phyloP scores from a whole-genome alignment of 2,113 vertebrate species.

The Cochlearius cochlearius region DNA sequence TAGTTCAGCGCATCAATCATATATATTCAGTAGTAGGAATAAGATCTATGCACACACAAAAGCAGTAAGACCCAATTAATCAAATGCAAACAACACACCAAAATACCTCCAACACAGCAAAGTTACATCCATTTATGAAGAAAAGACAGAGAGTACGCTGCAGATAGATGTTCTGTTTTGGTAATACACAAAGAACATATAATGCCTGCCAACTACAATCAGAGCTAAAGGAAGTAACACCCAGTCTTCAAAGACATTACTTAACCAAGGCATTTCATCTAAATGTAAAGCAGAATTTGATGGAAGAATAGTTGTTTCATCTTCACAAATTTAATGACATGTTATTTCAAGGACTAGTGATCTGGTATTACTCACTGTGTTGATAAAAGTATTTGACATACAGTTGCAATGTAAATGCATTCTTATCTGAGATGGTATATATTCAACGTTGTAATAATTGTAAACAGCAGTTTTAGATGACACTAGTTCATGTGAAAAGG shows the following conservation, averaged over 20 bases:
- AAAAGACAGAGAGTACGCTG: neutral
- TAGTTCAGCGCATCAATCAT: slow-evolving; percentile 18
- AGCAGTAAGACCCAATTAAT: neutral
- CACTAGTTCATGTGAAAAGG: neutral
- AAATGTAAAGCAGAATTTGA: slow-evolving; percentile 22
- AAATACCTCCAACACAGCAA: neutral
- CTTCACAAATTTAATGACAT: slow-evolving; percentile 15
- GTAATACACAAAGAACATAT: neutral
- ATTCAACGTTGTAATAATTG: neutral
- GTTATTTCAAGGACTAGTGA: slow-evolving; percentile 44
- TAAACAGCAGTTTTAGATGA: neutral
- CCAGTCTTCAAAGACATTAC: slow-evolving; percentile 46
- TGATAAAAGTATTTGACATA: neutral
- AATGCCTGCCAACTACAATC: slow-evolving; percentile 40
- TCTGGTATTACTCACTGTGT: slow-evolving; percentile 22
- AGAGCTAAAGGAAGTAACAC: slow-evolving; percentile 48
- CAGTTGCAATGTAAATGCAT: neutral
- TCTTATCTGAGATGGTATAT: slow-evolving; percentile 1
- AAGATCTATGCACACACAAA: neutral
- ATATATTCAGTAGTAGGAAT: neutral
- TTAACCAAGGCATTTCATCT: slow-evolving; percentile 38
- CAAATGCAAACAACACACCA: neutral
- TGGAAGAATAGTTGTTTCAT: slow-evolving; percentile 3
- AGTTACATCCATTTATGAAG: neutral
- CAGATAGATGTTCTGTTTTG: neutral